These are phyloP conservation scores for Pangasius larnaudii DNA, from an alignment of 2,797 vertebrate genomes.

Conservation along the genomic window DNA sequence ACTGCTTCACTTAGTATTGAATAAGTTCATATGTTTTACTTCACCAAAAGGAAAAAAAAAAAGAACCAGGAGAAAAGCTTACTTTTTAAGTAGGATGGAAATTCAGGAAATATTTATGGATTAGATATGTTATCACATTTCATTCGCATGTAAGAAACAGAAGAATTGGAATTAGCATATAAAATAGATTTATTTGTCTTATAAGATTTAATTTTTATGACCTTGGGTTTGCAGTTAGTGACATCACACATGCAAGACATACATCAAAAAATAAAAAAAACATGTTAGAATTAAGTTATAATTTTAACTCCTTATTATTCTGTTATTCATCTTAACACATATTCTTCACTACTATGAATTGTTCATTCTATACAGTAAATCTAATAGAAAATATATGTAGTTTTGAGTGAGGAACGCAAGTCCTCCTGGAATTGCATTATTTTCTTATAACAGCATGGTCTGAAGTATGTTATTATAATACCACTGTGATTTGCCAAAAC, in stretches of 20 bases:
- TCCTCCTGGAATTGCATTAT: neutral
- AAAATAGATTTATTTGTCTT: neutral
- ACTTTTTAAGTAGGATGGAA: neutral
- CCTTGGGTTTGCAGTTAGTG: neutral
- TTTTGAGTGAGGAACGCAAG: neutral
- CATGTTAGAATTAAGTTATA: neutral
- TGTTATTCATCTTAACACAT: neutral
- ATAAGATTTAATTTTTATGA: neutral
- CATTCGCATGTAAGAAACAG: neutral
- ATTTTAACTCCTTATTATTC: neutral
- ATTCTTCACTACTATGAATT: neutral
- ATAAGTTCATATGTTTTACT: neutral
- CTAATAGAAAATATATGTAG: neutral
- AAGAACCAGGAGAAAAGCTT: neutral
- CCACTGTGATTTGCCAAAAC: no score
- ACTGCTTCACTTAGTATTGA: neutral
- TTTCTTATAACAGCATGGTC: neutral
- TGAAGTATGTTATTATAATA: neutral
- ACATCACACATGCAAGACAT: neutral
- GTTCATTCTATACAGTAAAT: neutral
- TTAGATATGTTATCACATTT: neutral
- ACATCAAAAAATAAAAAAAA: neutral
- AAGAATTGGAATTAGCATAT: neutral
- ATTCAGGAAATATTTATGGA: neutral
- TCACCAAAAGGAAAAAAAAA: neutral